Evolutionary conservation across 2,888 invertebrate species (phyloP).

Genomic region (Athetis lepigone): DNA sequence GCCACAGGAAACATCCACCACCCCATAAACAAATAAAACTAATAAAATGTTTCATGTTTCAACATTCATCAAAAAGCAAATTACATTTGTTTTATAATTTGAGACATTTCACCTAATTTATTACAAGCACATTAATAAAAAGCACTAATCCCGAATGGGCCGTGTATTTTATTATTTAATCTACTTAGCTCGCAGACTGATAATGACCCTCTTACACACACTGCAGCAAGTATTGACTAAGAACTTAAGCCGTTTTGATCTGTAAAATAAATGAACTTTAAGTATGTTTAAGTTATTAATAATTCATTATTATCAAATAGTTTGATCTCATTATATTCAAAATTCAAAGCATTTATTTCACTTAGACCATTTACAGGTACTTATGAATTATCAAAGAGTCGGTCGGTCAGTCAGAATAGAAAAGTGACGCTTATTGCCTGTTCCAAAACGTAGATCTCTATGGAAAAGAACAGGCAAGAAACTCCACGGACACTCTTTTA

Average conservation of each 20-base stretch:
- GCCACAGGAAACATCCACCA: background rate
- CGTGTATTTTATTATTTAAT: conserved; percentile 27
- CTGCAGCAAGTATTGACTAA: conserved; percentile 13
- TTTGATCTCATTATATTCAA: background rate
- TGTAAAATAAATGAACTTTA: conserved; percentile 13
- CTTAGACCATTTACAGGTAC: too few species aligned
- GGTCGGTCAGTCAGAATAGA: too few species aligned
- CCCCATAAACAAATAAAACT: too few species aligned
- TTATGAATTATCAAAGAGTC: too few species aligned
- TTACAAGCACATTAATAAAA: conserved; percentile 3
- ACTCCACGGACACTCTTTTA: too few species aligned
- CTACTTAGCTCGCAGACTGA: conserved; percentile 18
- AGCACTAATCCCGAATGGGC: conserved; percentile 4
- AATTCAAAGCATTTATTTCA: too few species aligned
- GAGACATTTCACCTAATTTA: background rate
- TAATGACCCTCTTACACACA: conserved; percentile 30
- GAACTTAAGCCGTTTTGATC: conserved; percentile 15
- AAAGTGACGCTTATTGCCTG: too few species aligned
- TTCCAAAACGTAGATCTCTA: too few species aligned
- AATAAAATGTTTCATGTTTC: background rate
- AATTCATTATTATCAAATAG: too few species aligned
- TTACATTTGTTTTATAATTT: background rate
- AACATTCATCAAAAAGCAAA: conserved; percentile 1
- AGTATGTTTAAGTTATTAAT: background rate
- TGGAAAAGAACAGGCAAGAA: too few species aligned